Conservation (phyloP, 1,140 invertebrate species). For the Parapsyche elsis region DNA sequence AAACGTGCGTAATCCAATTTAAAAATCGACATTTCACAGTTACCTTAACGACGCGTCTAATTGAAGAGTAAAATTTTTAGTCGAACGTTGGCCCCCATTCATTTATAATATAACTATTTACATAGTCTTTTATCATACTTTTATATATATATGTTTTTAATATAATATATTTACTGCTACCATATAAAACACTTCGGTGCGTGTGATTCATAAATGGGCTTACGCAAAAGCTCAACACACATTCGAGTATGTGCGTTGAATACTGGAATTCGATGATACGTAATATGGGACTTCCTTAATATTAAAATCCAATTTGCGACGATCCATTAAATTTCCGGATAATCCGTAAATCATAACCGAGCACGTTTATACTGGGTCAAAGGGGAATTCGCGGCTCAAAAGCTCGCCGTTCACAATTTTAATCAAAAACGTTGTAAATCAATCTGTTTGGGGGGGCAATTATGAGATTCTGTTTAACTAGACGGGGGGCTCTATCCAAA, state of each 20-base stretch:
- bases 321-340: background rate
- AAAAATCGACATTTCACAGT: background rate
- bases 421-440: constrained; percentile 9
- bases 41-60: constrained; percentile 2
- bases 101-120: background rate
- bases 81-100: background rate
- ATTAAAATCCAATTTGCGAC: too few species aligned
- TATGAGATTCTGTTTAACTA: background rate
- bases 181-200: too few species aligned
- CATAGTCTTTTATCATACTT: background rate
- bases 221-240: too few species aligned
- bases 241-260: too few species aligned
- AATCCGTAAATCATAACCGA: too few species aligned
- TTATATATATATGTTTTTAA: background rate
- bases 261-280: too few species aligned
- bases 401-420: too few species aligned
- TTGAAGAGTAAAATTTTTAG: background rate
- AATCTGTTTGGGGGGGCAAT: background rate
- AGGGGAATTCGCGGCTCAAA: background rate
- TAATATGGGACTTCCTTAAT: too few species aligned
- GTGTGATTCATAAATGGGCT: too few species aligned
- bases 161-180: background rate
- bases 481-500: background rate
- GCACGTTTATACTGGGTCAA: too few species aligned
- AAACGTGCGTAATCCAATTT: too few species aligned